A percentile compares a stretch with the other conserved stretches of the same genome.
Conservation (phyloP, 2,888 invertebrate genomes). For the Apodemia zela region DNA sequence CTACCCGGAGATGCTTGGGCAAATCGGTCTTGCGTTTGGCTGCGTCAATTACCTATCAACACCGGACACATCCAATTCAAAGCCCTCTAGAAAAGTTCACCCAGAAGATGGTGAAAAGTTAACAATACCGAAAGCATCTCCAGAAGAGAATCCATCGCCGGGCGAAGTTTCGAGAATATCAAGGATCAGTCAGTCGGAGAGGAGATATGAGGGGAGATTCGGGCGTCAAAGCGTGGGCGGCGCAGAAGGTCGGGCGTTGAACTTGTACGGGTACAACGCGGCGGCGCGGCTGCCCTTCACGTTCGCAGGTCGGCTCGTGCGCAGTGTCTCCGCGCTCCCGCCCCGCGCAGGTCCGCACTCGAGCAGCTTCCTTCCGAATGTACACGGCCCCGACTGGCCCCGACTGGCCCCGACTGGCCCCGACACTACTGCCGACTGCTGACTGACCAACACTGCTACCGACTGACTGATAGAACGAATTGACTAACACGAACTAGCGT, state of each 20-base stretch:
- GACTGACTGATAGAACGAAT: background rate
- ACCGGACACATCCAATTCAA: constrained; percentile 44
- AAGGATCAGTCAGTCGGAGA: constrained; percentile 18
- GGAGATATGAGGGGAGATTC: constrained; percentile 55
- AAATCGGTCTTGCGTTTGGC: constrained; percentile 75
- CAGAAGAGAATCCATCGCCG: constrained; percentile 19
- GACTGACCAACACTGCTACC: background rate
- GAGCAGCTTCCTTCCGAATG: constrained; percentile 32
- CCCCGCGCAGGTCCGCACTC: constrained; percentile 61
- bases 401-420: background rate
- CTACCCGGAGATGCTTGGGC: constrained; percentile 77
- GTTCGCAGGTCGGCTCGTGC: constrained; percentile 77
- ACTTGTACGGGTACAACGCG: constrained; percentile 75
- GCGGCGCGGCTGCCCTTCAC: constrained; percentile 73
- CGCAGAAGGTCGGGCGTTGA: constrained; percentile 69
- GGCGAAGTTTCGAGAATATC: constrained; percentile 27
- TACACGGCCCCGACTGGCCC: no score
- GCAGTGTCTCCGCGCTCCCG: constrained; percentile 63
- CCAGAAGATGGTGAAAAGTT: constrained; percentile 58
- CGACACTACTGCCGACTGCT: background rate
- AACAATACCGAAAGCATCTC: constrained; percentile 24
- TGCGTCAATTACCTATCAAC: constrained; percentile 75
- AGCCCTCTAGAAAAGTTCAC: constrained; percentile 59
- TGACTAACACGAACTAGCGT: no score
- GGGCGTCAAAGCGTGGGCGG: constrained; percentile 57